Base-by-base conservation (phyloP, 2,797 vertebrate species). In the Acridotheres tristis region DNA sequence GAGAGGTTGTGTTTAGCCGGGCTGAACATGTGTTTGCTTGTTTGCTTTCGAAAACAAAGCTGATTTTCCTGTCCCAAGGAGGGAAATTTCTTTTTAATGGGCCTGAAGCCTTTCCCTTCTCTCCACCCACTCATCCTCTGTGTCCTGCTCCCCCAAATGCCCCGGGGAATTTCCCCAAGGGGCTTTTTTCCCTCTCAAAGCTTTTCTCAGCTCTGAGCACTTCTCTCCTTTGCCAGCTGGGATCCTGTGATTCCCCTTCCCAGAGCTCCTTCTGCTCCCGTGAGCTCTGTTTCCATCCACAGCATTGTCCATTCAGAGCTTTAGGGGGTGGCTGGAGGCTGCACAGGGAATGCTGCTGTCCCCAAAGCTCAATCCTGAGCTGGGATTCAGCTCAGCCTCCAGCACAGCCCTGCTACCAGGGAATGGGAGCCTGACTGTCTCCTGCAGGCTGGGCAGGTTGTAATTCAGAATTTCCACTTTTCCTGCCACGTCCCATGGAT, bases 31-130 rank as follows among this genome's bases (percentile, higher is more conserved):
- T 85, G 87, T 94, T 93, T 94, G 82, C 93, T 91, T 95, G 92
- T 95, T 96, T 93, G 93, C 27, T 89, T 90, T 95, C 58, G 84
- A 55, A 91, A 91, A 85, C 85, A 92, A 91, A 88, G 91, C 83
- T 94, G 92, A 74, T 90, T 95, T 90, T 92, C 66, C 25, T 74
- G 87, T 51, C 58, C 58, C 19, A 4, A 1, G 50, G 85, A 95
- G 65, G 85, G 16, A 36, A 54, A 51, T 55, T 84, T 77, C 30
- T 80, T 62, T 55, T 29, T 27, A 62, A 72, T 43, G 26, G 58
- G 34, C 26, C 23, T 22, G 3, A 22, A 87, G 40, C 14, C 17
- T 21, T 84, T 72, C 21, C 30, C 21, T 58, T 53, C 30, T 36
- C 32, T 13, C 59, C 1, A 0, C 32, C 29, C 59, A 21, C 22